Base-by-base conservation (phyloP, 2,888 invertebrate genomes). In the Pyralis farinalis region DNA sequence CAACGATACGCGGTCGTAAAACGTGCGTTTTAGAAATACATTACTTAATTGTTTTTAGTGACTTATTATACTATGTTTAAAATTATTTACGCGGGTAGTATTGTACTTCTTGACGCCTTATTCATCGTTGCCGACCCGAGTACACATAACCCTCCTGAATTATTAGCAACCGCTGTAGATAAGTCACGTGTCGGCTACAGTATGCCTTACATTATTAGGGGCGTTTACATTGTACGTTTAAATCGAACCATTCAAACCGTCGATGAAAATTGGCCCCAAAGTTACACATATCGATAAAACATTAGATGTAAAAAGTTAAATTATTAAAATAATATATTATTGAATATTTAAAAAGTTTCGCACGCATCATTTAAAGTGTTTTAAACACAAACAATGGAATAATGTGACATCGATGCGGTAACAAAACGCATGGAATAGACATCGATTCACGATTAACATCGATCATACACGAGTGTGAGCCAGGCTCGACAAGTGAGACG, bases 331-430 rank as follows among this genome's bases (percentile, higher is more conserved):
- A 39, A 46, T 47, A 44, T 41, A 46, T 33, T 37, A 47, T 43
- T 40, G 42, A 47, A 45, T 40, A 43, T 49, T 44, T 53, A 58
- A 16, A n/a, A 51, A 59, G 51, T 55, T 67, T 59, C 62, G 60
- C 68, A 66, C 58, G 64, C 58, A 43, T 41, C 29, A 53, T 58
- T 43, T 53, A 52, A 48, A 52, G 60, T 71, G 65, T 69, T 69
- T 57, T 51, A 37, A 69, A 75, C 70, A 70, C 71, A 65, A 46
- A 46, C 30, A 34, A 48, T 59, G 66, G 58, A 67, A 66, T 58
- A n/a, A 58, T 53, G 60, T 61, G 62, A 50, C 46, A 49, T 49
- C 60, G 59, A 61, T 55, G 65, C 51, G 50, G 49, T 52, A 53
- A 44, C 47, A 34, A 52, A 54, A 49, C 31, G 55, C 50, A 52